Percentiles rank a stretch among this genome's conserved stretches.
phyloP scores from a whole-genome alignment of 1,140 invertebrate genomes.

The Heliconius hermathena region DNA sequence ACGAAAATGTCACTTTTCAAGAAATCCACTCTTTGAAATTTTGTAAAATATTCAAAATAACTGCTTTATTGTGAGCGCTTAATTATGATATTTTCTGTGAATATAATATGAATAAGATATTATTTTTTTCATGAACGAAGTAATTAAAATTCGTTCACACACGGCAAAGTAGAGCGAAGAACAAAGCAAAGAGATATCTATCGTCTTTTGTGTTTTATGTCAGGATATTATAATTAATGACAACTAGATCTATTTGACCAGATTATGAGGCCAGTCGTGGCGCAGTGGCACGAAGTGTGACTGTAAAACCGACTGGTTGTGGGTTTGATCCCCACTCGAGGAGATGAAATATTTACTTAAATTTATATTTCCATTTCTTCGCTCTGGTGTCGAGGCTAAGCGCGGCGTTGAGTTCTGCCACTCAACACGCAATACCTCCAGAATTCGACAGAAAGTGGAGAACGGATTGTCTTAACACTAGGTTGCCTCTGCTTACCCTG shows the following conservation, averaged over 20 bases:
- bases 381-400: too few relatives aligned
- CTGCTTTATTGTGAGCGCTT: neutral
- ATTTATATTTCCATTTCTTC: too few relatives aligned
- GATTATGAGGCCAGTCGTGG: too few relatives aligned
- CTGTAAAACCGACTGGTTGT: too few relatives aligned
- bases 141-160: neutral
- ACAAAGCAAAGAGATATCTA: neutral
- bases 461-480: too few relatives aligned
- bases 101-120: constrained; percentile 5
- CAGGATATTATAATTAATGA: constrained; percentile 8
- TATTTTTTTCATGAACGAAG: neutral
- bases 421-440: too few relatives aligned
- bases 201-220: neutral
- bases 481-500: too few relatives aligned
- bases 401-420: too few relatives aligned
- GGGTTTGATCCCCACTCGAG: too few relatives aligned
- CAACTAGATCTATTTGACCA: neutral
- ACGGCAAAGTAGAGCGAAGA: neutral
- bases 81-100: constrained; percentile 11
- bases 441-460: too few relatives aligned
- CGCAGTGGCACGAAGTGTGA: too few relatives aligned
- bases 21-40: neutral
- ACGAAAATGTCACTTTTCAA: neutral
- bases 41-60: neutral
- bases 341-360: too few relatives aligned